Conservation (phyloP, 2,888 invertebrate species). For the Cotesia congregata region DNA sequence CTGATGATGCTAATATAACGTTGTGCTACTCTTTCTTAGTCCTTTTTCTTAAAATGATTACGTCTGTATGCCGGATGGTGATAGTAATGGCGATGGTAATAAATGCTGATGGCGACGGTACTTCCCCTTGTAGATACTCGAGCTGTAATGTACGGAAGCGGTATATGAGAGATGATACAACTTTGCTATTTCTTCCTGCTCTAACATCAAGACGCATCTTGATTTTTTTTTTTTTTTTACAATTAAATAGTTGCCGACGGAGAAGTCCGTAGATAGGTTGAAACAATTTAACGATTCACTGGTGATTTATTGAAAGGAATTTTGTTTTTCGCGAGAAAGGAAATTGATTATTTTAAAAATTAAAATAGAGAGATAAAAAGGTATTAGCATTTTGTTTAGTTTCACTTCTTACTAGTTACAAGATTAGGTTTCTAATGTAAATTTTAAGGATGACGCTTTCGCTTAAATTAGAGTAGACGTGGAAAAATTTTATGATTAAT, state of each 20-base stretch:
- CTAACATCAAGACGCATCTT: conserved; percentile 36
- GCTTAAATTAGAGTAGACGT: conserved; percentile 6
- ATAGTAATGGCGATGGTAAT: not conserved
- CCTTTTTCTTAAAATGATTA: conserved; percentile 4
- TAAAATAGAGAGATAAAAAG: not conserved
- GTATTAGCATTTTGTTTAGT: conserved; percentile 21
- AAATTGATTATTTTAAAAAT: not conserved
- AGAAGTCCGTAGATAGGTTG: no score
- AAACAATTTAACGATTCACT: no score
- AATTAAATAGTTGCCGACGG: no score
- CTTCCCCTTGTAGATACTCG: not conserved
- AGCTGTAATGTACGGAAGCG: conserved; percentile 55
- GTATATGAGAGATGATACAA: conserved; percentile 53
- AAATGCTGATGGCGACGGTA: not conserved
- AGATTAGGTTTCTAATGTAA: conserved; percentile 21
- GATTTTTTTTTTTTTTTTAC: conserved; percentile 23
- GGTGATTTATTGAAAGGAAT: no score
- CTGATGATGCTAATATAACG: not conserved
- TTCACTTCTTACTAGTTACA: not conserved
- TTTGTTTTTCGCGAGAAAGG: not conserved
- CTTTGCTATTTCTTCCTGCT: conserved; percentile 59
- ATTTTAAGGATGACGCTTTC: conserved; percentile 29
- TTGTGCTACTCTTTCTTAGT: conserved; percentile 29
- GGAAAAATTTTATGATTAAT: not conserved
- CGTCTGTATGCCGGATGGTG: not conserved